A percentile compares a stretch with the other conserved stretches of the same genome.
Conservation (phyloP, 2,888 invertebrate species). For the Drosophila affinis region DNA sequence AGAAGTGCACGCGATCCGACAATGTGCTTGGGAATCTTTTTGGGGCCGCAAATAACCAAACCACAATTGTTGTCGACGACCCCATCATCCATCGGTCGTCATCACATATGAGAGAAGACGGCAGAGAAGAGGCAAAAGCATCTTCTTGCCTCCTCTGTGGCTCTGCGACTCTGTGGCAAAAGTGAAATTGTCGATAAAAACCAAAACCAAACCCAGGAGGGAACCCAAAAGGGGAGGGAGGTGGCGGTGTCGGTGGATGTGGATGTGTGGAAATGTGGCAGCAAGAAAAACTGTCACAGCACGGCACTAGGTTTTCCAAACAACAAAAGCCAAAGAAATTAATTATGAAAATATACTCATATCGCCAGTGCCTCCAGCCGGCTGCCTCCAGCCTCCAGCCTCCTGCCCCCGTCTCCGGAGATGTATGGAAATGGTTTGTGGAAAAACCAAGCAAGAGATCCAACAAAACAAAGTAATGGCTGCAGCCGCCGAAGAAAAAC, state of each 20-base stretch:
- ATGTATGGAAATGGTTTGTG: slow-evolving; percentile 44
- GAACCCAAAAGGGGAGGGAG: neutral
- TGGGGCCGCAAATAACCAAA: slow-evolving; percentile 33
- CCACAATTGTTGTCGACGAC: slow-evolving; percentile 67
- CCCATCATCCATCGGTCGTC: slow-evolving; percentile 25
- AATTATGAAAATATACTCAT: slow-evolving; percentile 71
- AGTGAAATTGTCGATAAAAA: slow-evolving; percentile 76
- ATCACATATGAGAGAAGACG: slow-evolving; percentile 23
- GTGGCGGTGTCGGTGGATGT: neutral
- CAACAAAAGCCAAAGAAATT: slow-evolving; percentile 62
- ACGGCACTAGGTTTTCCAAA: slow-evolving; percentile 56
- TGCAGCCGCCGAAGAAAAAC: slow-evolving; percentile 11
- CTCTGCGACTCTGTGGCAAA: slow-evolving; percentile 52
- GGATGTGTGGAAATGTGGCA: slow-evolving; percentile 51
- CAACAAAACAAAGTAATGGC: slow-evolving; percentile 31
- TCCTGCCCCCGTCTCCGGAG: neutral
- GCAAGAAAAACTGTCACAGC: slow-evolving; percentile 69
- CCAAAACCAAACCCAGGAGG: slow-evolving; percentile 44
- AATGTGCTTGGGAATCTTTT: slow-evolving; percentile 70
- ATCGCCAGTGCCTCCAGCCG: slow-evolving; percentile 24
- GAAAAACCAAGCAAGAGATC: slow-evolving; percentile 16
- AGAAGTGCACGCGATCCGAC: slow-evolving; percentile 64
- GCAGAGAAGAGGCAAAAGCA: neutral
- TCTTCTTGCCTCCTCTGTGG: slow-evolving; percentile 2
- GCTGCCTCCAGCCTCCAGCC: no score